phyloP scores from a whole-genome alignment of 2,113 vertebrate genomes.

The Cathartes aura region DNA sequence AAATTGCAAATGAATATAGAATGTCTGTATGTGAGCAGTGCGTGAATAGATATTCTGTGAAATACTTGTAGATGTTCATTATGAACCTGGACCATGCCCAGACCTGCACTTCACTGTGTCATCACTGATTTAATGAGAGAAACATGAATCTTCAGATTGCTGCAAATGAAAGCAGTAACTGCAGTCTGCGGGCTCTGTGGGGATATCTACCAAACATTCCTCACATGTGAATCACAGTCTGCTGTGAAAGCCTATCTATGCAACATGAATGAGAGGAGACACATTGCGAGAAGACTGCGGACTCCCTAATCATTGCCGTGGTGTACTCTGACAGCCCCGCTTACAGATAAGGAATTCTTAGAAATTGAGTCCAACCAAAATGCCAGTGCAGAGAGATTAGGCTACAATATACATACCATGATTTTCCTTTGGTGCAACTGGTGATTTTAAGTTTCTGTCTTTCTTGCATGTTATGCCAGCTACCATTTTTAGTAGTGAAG shows the following conservation, averaged over 20 bases:
- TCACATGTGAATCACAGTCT: conserved; percentile 38
- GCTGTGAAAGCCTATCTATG: conserved; percentile 23
- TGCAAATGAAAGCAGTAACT: not conserved
- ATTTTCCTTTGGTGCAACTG: not conserved
- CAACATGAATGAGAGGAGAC: not conserved
- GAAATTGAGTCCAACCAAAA: not conserved
- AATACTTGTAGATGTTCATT: not conserved
- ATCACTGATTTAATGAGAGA: not conserved
- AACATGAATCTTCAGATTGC: conserved; percentile 10
- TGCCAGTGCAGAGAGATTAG: not conserved
- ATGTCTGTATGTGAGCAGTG: not conserved
- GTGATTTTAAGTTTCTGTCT: not conserved
- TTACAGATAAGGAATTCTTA: not conserved
- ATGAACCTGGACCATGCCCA: not conserved
- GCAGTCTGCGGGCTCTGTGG: not conserved
- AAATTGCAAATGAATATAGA: not conserved
- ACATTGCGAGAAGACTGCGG: not conserved
- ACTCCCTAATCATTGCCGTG: accelerated
- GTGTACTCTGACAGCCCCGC: not conserved
- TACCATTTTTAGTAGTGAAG: not conserved
- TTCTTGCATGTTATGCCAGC: not conserved
- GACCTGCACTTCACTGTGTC: conserved; percentile 5
- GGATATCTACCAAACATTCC: conserved; percentile 55
- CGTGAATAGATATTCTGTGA: not conserved
- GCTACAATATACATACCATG: not conserved